Evolutionary conservation across 2,888 invertebrate species (phyloP).

Genomic region (Adela reaumurella): DNA sequence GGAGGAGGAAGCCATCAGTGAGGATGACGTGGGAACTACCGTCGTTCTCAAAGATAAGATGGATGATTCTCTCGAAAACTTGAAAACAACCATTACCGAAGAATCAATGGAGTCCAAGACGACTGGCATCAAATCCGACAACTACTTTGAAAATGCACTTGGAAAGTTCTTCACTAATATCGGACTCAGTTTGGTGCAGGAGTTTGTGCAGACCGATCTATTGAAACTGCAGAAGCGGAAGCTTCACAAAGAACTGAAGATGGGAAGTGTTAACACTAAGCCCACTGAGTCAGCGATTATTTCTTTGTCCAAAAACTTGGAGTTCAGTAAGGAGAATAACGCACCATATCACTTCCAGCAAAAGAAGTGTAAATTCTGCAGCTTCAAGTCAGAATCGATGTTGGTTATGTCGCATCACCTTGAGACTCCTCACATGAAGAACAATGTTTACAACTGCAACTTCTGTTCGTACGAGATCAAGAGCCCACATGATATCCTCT

Average conservation of each 20-base stretch:
- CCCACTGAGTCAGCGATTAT: constrained; percentile 75
- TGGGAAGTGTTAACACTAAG: constrained; percentile 59
- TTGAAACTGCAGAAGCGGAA: constrained; percentile 83
- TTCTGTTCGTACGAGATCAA: constrained; percentile 78
- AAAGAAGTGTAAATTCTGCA: constrained; percentile 85
- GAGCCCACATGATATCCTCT: constrained; percentile 82
- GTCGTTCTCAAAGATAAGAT: constrained; percentile 51
- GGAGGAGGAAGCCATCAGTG: constrained; percentile 41
- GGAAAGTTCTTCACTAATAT: constrained; percentile 91
- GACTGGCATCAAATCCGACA: constrained; percentile 49
- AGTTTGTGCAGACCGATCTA: constrained; percentile 90
- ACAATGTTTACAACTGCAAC: constrained; percentile 81
- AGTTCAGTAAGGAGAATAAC: constrained; percentile 83
- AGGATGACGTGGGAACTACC: constrained; percentile 32
- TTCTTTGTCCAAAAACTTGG: constrained; percentile 79
- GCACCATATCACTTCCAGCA: constrained; percentile 70
- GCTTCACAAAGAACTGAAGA: constrained; percentile 46
- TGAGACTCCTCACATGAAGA: constrained; percentile 89
- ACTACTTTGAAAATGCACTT: constrained; percentile 81
- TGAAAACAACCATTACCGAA: constrained; percentile 39
- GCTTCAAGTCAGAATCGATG: constrained; percentile 83
- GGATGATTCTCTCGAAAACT: constrained; percentile 45
- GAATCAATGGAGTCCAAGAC: constrained; percentile 27
- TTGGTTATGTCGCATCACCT: constrained; percentile 82
- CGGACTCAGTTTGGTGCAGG: constrained; percentile 86